These are phyloP conservation scores for Acromyrmex charruanus DNA, from an alignment of 1,140 invertebrate genomes.

Conservation along the genomic window DNA sequence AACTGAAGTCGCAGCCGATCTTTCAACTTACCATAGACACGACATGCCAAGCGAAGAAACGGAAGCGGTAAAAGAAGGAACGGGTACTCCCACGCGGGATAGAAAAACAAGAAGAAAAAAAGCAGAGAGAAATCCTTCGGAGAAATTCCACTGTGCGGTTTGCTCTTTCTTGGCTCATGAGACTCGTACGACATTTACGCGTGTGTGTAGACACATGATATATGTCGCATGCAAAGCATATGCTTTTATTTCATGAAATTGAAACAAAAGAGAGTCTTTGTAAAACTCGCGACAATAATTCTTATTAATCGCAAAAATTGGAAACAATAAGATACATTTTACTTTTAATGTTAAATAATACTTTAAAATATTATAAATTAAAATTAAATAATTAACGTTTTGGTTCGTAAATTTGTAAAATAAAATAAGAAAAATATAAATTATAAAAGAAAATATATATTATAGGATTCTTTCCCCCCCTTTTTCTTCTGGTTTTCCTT, in stretches of 20 bases:
- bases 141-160: slow-evolving; percentile 62
- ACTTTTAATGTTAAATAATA: neutral
- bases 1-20: slow-evolving; percentile 53
- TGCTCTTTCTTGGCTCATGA: slow-evolving; percentile 5
- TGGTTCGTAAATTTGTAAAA: too few relatives aligned
- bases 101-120: slow-evolving; percentile 5
- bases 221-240: slow-evolving; percentile 4
- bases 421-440: too few relatives aligned
- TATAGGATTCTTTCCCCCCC: too few relatives aligned
- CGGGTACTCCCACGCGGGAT: neutral
- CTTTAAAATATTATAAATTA: neutral
- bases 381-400: too few relatives aligned
- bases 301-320: neutral
- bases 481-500: too few relatives aligned
- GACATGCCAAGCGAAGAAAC: slow-evolving; percentile 27
- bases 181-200: slow-evolving; percentile 48
- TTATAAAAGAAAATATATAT: too few relatives aligned
- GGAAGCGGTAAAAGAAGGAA: slow-evolving; percentile 52
- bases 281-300: neutral
- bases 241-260: slow-evolving; percentile 11
- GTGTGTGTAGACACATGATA: slow-evolving; percentile 6
- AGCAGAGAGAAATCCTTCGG: slow-evolving; percentile 29
- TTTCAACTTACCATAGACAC: slow-evolving; percentile 38
- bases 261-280: neutral
- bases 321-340: neutral